Evolutionary conservation across 2,888 invertebrate species (phyloP).

Genomic region (Rhagonycha lutea): DNA sequence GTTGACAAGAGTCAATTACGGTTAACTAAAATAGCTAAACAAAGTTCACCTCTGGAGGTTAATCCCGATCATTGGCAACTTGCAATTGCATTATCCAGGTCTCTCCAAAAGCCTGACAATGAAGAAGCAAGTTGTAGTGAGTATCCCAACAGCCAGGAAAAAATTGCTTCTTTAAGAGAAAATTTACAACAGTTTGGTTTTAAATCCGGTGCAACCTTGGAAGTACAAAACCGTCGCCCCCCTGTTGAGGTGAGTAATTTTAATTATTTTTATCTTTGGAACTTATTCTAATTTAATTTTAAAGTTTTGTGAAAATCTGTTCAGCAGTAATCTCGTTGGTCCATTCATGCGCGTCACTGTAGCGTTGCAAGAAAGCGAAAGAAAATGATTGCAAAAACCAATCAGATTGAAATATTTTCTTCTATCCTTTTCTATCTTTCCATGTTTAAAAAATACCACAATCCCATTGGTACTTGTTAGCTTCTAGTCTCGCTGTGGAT

Average conservation of each 20-base stretch:
- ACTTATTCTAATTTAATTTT: background rate
- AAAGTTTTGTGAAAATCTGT: background rate
- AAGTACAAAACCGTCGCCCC: constrained; percentile 8
- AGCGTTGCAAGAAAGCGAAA: too few relatives aligned
- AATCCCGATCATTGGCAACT: constrained; percentile 69
- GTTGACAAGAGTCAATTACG: constrained; percentile 29
- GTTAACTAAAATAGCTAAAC: constrained; percentile 41
- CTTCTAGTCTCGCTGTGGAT: too few relatives aligned
- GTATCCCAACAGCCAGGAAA: constrained; percentile 35
- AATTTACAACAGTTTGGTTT: constrained; percentile 69
- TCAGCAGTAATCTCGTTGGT: background rate
- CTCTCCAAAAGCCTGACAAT: constrained; percentile 49
- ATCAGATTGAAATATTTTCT: too few relatives aligned
- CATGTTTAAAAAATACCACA: too few relatives aligned
- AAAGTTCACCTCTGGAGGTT: constrained; percentile 38
- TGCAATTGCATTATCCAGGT: constrained; percentile 70
- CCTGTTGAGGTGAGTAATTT: constrained; percentile 26
- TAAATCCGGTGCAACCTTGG: constrained; percentile 41
- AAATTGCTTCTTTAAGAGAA: constrained; percentile 51
- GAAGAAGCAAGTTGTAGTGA: constrained; percentile 16
- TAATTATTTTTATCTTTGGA: background rate
- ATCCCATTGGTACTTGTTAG: too few relatives aligned
- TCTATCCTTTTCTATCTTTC: too few relatives aligned
- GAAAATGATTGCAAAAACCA: too few relatives aligned
- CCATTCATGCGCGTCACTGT: too few relatives aligned